Evolutionary conservation across 2,797 vertebrate species (phyloP).

Genomic region (Corythornis leucogaster): DNA sequence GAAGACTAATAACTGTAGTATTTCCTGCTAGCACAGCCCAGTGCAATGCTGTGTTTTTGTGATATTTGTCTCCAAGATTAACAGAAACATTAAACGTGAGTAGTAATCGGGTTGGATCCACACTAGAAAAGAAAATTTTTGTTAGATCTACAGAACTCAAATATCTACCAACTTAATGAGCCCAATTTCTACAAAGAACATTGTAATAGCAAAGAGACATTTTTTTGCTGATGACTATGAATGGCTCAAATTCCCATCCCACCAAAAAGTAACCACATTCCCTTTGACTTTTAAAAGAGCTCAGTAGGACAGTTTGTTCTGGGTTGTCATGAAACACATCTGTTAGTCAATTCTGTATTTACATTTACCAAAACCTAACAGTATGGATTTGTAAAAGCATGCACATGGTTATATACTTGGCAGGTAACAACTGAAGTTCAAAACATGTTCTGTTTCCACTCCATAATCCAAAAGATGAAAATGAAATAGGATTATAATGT

Average conservation of each 20-base stretch:
- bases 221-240: neutral
- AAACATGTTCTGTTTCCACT: neutral
- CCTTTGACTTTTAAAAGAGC: neutral
- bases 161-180: neutral
- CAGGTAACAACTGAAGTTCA: neutral
- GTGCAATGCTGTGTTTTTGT: conserved; percentile 98
- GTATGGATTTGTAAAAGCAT: neutral
- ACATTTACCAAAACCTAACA: neutral
- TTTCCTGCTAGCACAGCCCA: conserved; percentile 98
- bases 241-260: neutral
- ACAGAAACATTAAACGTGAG: conserved; percentile 98
- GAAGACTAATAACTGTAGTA: conserved; percentile 97
- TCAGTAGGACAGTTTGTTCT: neutral
- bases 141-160: conserved; percentile 40
- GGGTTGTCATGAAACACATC: neutral
- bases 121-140: conserved; percentile 80
- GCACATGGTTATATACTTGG: neutral
- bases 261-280: neutral
- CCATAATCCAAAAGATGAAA: neutral
- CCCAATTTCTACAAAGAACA: neutral
- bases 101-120: conserved; percentile 95
- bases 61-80: conserved; percentile 98
- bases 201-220: neutral
- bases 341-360: neutral
- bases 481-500: neutral